Percentiles rank a stretch among this genome's conserved stretches.
These are phyloP conservation scores for Zosterops lateralis DNA, from an alignment of 2,113 vertebrate species.

Conservation along the genomic window DNA sequence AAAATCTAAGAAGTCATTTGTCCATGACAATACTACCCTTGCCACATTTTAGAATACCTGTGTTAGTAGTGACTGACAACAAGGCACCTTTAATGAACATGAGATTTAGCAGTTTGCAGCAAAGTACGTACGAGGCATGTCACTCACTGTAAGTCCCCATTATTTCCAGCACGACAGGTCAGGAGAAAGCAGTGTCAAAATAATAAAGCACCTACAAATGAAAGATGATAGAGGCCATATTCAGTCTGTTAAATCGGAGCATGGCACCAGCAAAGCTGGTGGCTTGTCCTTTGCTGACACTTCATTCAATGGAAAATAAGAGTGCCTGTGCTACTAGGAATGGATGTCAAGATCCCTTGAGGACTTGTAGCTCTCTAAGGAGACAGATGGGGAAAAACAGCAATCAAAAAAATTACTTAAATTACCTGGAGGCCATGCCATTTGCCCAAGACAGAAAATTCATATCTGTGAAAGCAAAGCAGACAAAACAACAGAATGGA, in stretches of 20 bases:
- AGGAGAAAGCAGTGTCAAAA: not conserved
- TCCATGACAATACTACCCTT: not conserved
- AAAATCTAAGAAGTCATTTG: not conserved
- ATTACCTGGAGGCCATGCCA: not conserved
- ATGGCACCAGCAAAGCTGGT: not conserved
- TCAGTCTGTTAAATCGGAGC: not conserved
- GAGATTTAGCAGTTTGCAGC: not conserved
- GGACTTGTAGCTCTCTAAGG: not conserved
- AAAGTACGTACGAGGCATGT: rapidly evolving
- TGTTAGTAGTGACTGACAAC: not conserved
- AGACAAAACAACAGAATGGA: not conserved
- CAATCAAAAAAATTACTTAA: not conserved
- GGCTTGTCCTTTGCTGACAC: not conserved
- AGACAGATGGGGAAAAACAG: not conserved
- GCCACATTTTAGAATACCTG: not conserved
- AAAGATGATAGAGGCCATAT: not conserved
- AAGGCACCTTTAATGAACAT: not conserved
- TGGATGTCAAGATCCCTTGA: not conserved
- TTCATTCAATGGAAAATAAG: not conserved
- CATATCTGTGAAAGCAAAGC: not conserved
- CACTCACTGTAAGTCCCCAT: not conserved
- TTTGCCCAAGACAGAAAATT: not conserved
- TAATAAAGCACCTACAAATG: not conserved
- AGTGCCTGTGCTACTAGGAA: not conserved
- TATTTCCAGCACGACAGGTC: not conserved